These are phyloP conservation scores for Mycalesis mineus DNA, from an alignment of 2,888 invertebrate species.

Conservation along the genomic window DNA sequence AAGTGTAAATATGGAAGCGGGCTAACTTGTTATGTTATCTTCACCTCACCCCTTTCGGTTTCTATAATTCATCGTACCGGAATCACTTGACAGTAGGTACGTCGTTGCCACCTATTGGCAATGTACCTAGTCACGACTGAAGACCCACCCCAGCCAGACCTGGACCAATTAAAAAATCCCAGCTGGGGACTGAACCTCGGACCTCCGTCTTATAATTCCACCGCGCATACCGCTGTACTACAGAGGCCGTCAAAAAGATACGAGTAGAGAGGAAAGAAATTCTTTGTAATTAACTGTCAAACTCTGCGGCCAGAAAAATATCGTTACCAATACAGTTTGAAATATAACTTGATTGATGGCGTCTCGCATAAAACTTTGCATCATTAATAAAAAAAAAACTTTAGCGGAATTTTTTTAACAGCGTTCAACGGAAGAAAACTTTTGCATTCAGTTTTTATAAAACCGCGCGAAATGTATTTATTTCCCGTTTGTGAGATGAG, in stretches of 20 bases:
- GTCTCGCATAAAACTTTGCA: not conserved
- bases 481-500: not conserved
- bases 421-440: not conserved
- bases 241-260: too few relatives aligned
- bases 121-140: too few relatives aligned
- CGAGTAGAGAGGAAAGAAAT: not conserved
- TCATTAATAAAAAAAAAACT: slow-evolving; percentile 4
- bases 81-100: too few relatives aligned
- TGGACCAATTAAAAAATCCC: too few relatives aligned
- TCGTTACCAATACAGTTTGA: not conserved
- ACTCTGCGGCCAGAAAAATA: not conserved
- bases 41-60: too few relatives aligned
- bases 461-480: not conserved
- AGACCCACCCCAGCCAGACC: too few relatives aligned
- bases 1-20: too few relatives aligned
- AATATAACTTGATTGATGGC: slow-evolving; percentile 2
- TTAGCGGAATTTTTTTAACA: not conserved
- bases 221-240: too few relatives aligned
- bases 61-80: too few relatives aligned
- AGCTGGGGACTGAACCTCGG: not conserved
- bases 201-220: too few relatives aligned
- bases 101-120: too few relatives aligned
- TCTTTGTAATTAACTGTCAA: not conserved
- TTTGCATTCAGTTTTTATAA: not conserved
- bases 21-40: too few relatives aligned